These are phyloP conservation scores for Pinna nobilis DNA, from an alignment of 1,140 invertebrate genomes.

Conservation along the genomic window DNA sequence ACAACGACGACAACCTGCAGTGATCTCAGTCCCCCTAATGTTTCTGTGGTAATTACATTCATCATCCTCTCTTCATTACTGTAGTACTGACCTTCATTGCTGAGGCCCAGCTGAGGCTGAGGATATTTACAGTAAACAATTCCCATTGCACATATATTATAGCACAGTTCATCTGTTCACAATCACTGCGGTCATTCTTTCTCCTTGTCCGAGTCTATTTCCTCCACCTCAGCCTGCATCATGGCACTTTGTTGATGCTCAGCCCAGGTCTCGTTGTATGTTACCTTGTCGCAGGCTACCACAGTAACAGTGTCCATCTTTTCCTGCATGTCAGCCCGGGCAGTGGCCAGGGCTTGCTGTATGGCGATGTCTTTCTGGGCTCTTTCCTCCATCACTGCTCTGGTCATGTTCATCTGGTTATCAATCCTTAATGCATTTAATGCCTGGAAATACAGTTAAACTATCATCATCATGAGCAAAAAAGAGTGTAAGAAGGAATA, in stretches of 20 bases:
- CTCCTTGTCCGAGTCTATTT: constrained; percentile 1
- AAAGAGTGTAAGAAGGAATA: no score
- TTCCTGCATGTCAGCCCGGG: constrained; percentile 66
- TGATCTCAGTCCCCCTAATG: no score
- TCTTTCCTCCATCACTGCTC: constrained; percentile 71
- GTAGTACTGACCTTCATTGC: no score
- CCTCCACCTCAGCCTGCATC: background rate
- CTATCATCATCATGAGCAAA: background rate
- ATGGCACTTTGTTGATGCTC: background rate
- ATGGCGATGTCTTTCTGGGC: constrained; percentile 71
- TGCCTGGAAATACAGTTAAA: constrained; percentile 51
- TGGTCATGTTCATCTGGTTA: constrained; percentile 68
- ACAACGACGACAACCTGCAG: no score
- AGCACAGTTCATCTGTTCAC: background rate
- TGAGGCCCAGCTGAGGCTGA: no score
- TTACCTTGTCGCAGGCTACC: constrained; percentile 62
- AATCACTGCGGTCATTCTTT: background rate
- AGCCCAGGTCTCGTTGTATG: constrained; percentile 46
- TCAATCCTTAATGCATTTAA: constrained; percentile 68
- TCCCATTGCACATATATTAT: background rate
- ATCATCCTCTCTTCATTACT: no score
- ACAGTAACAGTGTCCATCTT: constrained; percentile 65
- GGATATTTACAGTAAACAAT: background rate
- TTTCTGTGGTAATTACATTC: no score
- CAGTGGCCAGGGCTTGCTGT: constrained; percentile 70